These are phyloP conservation scores for Ailurus styani DNA, from an alignment of 2,113 vertebrate genomes.

Conservation along the genomic window DNA sequence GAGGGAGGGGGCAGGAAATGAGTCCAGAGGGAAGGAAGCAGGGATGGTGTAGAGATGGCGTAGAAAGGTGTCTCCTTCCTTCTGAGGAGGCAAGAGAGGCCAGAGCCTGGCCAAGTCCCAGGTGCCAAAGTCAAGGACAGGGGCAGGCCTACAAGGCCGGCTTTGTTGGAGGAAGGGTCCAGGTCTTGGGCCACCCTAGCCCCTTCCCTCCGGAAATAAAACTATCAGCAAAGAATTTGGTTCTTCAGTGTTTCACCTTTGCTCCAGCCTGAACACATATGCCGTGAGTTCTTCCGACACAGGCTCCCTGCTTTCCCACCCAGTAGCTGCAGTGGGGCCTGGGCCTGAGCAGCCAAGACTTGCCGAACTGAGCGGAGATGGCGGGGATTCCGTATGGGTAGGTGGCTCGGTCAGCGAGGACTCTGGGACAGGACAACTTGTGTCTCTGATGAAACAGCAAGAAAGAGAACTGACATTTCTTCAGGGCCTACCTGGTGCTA, in stretches of 20 bases:
- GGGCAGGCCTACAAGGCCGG: not conserved
- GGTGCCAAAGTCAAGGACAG: not conserved
- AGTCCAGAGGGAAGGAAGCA: not conserved
- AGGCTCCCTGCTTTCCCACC: not conserved
- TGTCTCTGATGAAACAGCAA: not conserved
- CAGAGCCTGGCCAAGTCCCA: not conserved
- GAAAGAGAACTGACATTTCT: not conserved
- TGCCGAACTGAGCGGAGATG: not conserved
- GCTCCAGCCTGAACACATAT: rapidly evolving
- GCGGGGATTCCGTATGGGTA: rapidly evolving
- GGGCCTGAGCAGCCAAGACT: too few relatives aligned
- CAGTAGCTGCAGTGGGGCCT: not conserved
- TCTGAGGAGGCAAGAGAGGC: not conserved
- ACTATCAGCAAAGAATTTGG: not conserved
- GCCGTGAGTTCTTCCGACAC: rapidly evolving
- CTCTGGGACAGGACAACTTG: not conserved
- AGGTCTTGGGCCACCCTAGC: not conserved
- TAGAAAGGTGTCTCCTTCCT: not conserved
- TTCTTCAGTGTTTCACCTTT: not conserved
- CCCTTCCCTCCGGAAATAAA: not conserved
- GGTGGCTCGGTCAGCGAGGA: not conserved
- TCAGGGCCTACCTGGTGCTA: not conserved
- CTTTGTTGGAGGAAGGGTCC: not conserved
- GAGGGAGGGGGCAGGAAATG: not conserved
- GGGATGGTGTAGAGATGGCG: not conserved